Conservation (phyloP, 2,113 vertebrate species). For the Dasyornis broadbenti region DNA sequence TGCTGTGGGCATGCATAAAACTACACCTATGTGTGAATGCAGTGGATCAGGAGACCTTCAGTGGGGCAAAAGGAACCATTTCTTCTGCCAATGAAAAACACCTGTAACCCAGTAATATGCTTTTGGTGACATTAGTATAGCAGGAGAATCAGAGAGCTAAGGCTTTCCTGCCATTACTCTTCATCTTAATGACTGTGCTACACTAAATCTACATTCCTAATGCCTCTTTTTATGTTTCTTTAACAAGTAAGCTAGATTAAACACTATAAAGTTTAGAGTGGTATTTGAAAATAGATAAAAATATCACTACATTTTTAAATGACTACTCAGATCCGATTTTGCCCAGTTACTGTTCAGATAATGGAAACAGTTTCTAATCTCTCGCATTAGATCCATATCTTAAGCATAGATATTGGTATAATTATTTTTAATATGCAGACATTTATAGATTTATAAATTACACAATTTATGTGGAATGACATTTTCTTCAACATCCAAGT, state of each 20-base stretch:
- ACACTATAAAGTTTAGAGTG: constrained; percentile 7
- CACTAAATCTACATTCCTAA: constrained; percentile 27
- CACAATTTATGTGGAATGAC: not conserved
- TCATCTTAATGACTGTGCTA: not conserved
- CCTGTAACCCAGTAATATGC: not conserved
- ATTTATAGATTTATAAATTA: not conserved
- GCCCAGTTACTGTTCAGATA: not conserved
- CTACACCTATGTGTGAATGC: not conserved
- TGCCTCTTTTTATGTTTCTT: constrained; percentile 23
- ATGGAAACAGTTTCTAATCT: not conserved
- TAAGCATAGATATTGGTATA: not conserved
- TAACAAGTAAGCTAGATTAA: constrained; percentile 40
- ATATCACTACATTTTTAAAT: constrained; percentile 2
- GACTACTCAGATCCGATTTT: constrained; percentile 19
- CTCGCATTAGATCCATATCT: not conserved
- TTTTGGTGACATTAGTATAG: not conserved
- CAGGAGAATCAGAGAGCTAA: not conserved
- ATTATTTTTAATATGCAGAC: not conserved
- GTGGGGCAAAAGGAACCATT: not conserved
- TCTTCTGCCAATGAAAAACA: not conserved
- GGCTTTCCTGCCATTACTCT: constrained; percentile 9
- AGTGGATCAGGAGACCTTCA: not conserved
- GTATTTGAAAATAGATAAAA: constrained; percentile 54
- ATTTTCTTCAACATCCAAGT: not conserved
- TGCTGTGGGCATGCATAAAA: not conserved